Evolutionary conservation across 2,888 invertebrate genomes (phyloP), one percentile per base, ranked within the genome.

Genomic region (Coenonympha glycerion): DNA sequence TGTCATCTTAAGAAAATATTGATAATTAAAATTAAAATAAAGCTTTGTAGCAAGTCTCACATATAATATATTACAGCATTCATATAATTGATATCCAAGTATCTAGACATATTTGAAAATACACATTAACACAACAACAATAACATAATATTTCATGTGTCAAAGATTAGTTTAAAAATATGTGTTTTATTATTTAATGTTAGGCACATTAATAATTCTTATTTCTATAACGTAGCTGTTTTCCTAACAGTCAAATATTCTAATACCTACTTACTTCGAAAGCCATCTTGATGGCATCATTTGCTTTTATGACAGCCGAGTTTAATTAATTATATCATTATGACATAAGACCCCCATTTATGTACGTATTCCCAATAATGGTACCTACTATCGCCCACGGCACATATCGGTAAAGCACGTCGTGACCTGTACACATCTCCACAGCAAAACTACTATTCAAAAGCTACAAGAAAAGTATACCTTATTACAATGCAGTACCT

Each of bases 361-460:
- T 45, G 42, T 50, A 39, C 24, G 11, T 42, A 15, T 31, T 47
- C 39, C 42, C 34, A 36, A 42, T 46, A 50, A 47, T 37, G 49
- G 49, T 49, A 53, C 52, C 57, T 49, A 53, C 52, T 57, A 57
- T 46, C 63, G 66, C 72, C 66, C 56, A 55, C 61, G 69, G 73
- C 71, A 49, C 58, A 50, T 65, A 58, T 64, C 53, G 61, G 64
- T 68, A 67, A 65, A 55, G 64, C 66, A 58, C 62, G 65, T 79
- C 82, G 82, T 82, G 81, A 81, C 82, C 47, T 45, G 15, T 50
- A 56, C 50, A 52, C 53, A 49, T 47, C 56, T 52, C 19, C 8
- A 39, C 41, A 52, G 40, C 30, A 45, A 50, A 47, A 45, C 41
- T 41, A 48, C 33, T 42, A 24, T 52, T 33, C 5, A 40, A 39